phyloP scores from a whole-genome alignment of 2,888 invertebrate genomes.

The Sialis fuliginosa region DNA sequence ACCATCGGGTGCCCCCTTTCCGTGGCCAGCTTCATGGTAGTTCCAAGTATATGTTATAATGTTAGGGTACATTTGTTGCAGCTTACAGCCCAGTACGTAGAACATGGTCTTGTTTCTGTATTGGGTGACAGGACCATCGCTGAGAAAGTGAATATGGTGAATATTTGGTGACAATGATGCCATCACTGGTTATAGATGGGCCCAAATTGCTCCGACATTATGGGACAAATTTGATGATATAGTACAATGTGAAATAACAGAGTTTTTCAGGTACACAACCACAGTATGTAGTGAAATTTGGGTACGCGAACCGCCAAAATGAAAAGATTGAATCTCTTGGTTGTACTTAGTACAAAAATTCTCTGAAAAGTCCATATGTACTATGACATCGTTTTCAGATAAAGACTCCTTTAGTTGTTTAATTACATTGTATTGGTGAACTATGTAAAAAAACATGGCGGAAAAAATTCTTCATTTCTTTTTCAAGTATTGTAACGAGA shows the following conservation, averaged over 20 bases:
- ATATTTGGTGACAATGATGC: conserved; percentile 11
- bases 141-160: conserved; percentile 16
- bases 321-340: conserved; percentile 9
- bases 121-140: conserved; percentile 17
- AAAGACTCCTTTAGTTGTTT: conserved; percentile 7
- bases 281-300: conserved; percentile 10
- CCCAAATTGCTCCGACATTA: conserved; percentile 14
- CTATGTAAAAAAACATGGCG: conserved; percentile 7
- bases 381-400: conserved; percentile 7
- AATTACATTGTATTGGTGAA: conserved; percentile 8
- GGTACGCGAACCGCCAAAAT: conserved; percentile 9
- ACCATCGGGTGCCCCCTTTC: conserved; percentile 19
- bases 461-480: conserved; percentile 5
- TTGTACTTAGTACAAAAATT: conserved; percentile 6
- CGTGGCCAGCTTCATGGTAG: conserved; percentile 16
- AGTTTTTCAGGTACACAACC: conserved; percentile 9
- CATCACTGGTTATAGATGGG: conserved; percentile 14
- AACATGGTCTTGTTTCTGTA: conserved; percentile 19
- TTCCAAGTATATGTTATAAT: conserved; percentile 14
- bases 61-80: conserved; percentile 13
- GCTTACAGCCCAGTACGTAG: conserved; percentile 14
- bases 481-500: neutral
- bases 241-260: conserved; percentile 13
- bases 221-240: conserved; percentile 15
- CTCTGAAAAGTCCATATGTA: conserved; percentile 9